These are phyloP conservation scores for Felis catus DNA, from an alignment of 2,113 vertebrate species.

Conservation along the genomic window DNA sequence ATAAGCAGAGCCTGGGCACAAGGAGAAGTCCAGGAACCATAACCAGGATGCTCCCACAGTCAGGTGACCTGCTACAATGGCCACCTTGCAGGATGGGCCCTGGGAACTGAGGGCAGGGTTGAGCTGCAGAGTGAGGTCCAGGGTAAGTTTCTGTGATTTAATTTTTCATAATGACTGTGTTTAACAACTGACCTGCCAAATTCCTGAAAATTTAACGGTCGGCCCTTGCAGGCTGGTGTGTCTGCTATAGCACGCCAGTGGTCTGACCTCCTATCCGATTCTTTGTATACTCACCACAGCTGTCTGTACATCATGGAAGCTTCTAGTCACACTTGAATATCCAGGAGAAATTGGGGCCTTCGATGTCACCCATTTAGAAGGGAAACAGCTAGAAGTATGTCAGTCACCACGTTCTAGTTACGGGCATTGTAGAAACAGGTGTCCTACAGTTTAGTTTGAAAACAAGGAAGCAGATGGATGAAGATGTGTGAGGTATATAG, in stretches of 20 bases:
- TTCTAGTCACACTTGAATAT: not conserved
- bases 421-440: not conserved
- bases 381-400: not conserved
- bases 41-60: not conserved
- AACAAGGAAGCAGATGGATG: not conserved
- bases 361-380: not conserved
- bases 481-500: not conserved
- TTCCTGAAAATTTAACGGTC: not conserved
- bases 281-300: not conserved
- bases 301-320: not conserved
- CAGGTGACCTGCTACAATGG: not conserved
- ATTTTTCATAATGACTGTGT: not conserved
- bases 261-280: not conserved
- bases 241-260: not conserved
- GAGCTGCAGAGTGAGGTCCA: not conserved
- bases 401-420: not conserved
- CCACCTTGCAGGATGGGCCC: not conserved
- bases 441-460: not conserved
- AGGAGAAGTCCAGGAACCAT: not conserved
- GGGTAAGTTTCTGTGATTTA: not conserved
- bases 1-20: not conserved
- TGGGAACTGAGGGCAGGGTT: not conserved
- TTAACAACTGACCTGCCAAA: not conserved
- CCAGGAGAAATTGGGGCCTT: not conserved
- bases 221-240: not conserved